Evolutionary conservation across 2,888 invertebrate genomes (phyloP).

Genomic region (Sphinx pinastri): DNA sequence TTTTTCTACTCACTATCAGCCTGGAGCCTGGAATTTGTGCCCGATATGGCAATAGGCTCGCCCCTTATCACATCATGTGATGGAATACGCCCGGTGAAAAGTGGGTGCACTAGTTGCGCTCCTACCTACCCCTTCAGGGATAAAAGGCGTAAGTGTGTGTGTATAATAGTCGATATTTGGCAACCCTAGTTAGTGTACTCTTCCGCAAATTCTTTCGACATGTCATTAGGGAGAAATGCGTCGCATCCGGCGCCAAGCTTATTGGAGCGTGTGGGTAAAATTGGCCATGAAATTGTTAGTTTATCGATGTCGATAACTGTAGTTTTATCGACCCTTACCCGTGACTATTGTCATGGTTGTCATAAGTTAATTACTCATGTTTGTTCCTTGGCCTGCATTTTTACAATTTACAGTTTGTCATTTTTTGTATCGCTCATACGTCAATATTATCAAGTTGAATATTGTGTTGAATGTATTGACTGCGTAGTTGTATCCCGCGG

Average conservation of each 20-base stretch:
- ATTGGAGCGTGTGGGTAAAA: conserved; percentile 53
- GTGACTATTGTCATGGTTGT: conserved; percentile 38
- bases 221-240: conserved; percentile 52
- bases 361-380: neutral
- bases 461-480: too few relatives aligned
- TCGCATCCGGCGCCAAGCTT: conserved; percentile 34
- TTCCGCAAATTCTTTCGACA: conserved; percentile 30
- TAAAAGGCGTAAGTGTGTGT: too few relatives aligned
- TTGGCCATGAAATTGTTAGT: conserved; percentile 50
- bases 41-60: too few relatives aligned
- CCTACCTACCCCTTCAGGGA: too few relatives aligned
- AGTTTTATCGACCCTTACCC: conserved; percentile 41
- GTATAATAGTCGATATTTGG: neutral
- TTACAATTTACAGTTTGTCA: neutral
- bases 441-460: too few relatives aligned
- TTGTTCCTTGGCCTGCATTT: neutral
- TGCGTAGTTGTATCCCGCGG: too few relatives aligned
- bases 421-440: neutral
- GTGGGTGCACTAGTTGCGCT: too few relatives aligned
- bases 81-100: too few relatives aligned
- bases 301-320: conserved; percentile 43
- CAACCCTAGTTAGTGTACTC: neutral
- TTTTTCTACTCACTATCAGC: too few relatives aligned
- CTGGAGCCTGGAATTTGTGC: too few relatives aligned
- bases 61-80: too few relatives aligned